Conservation (phyloP, 2,888 invertebrate genomes). For the Clostera curtula region DNA sequence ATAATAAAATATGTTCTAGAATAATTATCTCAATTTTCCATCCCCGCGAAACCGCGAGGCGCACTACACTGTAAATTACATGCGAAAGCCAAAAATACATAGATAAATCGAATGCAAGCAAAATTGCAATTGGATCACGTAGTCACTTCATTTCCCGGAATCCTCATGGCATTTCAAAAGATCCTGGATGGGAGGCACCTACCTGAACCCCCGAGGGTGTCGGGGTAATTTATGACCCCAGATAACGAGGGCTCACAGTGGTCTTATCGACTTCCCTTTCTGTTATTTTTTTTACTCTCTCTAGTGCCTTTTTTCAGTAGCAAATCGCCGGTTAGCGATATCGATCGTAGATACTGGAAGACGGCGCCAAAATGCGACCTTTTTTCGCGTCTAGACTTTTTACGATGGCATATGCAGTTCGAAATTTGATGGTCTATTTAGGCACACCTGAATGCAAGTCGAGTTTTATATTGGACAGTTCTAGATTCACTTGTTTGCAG, state of each 20-base stretch:
- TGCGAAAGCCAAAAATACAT: slow-evolving; percentile 31
- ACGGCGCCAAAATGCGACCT: slow-evolving; percentile 27
- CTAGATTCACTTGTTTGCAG: too few relatives aligned
- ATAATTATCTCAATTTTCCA: too few relatives aligned
- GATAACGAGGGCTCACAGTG: slow-evolving; percentile 71
- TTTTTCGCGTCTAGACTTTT: slow-evolving; percentile 39
- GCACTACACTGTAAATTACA: slow-evolving; percentile 19
- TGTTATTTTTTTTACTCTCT: slow-evolving; percentile 54
- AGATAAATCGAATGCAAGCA: slow-evolving; percentile 63
- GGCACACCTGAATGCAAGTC: too few relatives aligned
- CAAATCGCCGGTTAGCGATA: slow-evolving; percentile 63
- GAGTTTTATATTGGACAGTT: too few relatives aligned
- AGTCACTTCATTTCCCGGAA: slow-evolving; percentile 68
- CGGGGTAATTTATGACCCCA: slow-evolving; percentile 68
- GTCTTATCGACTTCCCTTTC: slow-evolving; percentile 65
- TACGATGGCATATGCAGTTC: slow-evolving; percentile 23
- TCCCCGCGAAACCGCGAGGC: too few relatives aligned
- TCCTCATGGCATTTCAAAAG: slow-evolving; percentile 51
- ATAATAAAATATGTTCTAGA: too few relatives aligned
- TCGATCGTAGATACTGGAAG: slow-evolving; percentile 47
- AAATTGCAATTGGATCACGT: slow-evolving; percentile 74
- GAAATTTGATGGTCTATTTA: too few relatives aligned
- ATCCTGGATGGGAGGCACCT: slow-evolving; percentile 43
- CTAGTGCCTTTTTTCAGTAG: slow-evolving; percentile 58
- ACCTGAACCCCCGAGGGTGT: slow-evolving; percentile 66